Base-by-base conservation (phyloP, 2,888 invertebrate genomes). In the Enoplolaimus lenunculus region DNA sequence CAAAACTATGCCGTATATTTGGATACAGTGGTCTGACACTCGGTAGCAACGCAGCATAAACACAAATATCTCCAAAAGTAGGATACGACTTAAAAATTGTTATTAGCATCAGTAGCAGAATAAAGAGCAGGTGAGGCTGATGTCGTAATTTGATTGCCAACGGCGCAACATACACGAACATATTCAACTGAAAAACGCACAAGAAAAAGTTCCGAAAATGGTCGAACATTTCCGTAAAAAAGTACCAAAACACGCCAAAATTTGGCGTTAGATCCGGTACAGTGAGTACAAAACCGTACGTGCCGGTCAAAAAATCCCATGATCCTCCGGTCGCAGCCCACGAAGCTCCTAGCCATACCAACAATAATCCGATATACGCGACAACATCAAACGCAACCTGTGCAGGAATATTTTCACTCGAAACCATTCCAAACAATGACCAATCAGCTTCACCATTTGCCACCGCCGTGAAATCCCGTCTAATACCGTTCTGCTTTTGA, bases 221-320 rank as follows among this genome's bases (percentile, higher is more conserved):
- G 77, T 97, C 95, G 85, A 99, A 98, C 92, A 97, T 94, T 85
- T 98, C 97, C 0, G 94, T 95, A 82, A 99, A 98, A 83, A 99
- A 97, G 80, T 98, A 99, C 98, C 98, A 99, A 82, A 95, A 98
- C 1, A 98, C 84, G 0, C 98, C 98, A 76, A 94, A 90, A 80
- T 98, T 98, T 31, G 98, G 98, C 76, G 91, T 90, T 74, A 97
- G 84, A 81, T 98, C 97, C 1, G 91, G 90, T 69, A 93, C 93
- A 28, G 87, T 57, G n/a, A 79, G n/a, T 64, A 78, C 79, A 72
- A 67, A 78, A 74, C 69, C 45, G 69, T 69, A 57, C 33, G 69
- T 69, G 28, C 34, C 59, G 3, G 7, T 3, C 2, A 69, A 16
- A n/a, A 69, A 69, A n/a, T 59, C 21, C 69, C 69, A 69, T 29